phyloP scores from a whole-genome alignment of 2,888 invertebrate genomes.

The Drosophila macrospina region DNA sequence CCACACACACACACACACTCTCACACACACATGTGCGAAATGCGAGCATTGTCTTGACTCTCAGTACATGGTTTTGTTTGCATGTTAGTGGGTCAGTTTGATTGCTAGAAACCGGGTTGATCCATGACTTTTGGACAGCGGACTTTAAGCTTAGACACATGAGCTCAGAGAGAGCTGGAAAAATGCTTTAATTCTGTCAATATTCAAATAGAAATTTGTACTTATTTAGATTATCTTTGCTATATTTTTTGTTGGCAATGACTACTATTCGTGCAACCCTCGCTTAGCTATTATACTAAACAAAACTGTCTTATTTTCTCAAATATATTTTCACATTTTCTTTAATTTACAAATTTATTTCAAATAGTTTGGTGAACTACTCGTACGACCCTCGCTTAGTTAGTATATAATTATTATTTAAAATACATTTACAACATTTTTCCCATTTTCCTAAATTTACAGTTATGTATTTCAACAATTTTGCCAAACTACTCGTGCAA shows the following conservation, averaged over 20 bases:
- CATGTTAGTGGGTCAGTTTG: constrained; percentile 62
- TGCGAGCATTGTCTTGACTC: constrained; percentile 66
- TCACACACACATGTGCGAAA: constrained; percentile 19
- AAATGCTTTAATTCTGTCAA: not conserved
- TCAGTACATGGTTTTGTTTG: constrained; percentile 70
- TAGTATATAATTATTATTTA: too few relatives aligned
- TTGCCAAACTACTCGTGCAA: constrained; percentile 21
- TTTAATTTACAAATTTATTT: too few relatives aligned
- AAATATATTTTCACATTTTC: too few relatives aligned
- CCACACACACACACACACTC: constrained; percentile 23
- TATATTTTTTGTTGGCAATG: too few relatives aligned
- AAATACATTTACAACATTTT: too few relatives aligned
- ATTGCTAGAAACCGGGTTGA: constrained; percentile 37
- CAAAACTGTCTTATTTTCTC: too few relatives aligned
- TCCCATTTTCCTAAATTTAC: too few relatives aligned
- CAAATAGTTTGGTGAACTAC: too few relatives aligned
- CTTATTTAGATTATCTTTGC: too few relatives aligned
- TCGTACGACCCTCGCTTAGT: constrained; percentile 25
- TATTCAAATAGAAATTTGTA: too few relatives aligned
- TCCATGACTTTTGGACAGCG: constrained; percentile 20
- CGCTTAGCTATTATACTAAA: too few relatives aligned
- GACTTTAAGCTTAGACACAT: not conserved
- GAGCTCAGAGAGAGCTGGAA: not conserved
- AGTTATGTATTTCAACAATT: not conserved
- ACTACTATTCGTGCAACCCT: too few relatives aligned